phyloP scores from a whole-genome alignment of 2,888 invertebrate genomes.

The Drosophila borborema region DNA sequence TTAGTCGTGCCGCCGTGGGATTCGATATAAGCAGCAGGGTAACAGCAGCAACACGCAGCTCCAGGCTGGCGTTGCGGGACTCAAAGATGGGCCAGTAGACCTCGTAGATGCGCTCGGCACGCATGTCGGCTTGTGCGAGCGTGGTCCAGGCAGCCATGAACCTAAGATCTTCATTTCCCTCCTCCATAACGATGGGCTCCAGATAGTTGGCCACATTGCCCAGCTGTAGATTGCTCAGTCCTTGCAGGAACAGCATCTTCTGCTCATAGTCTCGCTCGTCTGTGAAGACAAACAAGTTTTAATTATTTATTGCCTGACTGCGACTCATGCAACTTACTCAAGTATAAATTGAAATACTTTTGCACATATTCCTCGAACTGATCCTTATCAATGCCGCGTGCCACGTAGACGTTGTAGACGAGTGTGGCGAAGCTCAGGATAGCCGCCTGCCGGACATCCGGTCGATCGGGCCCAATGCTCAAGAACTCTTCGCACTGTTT shows the following conservation, averaged over 20 bases:
- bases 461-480: conserved; percentile 83
- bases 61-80: conserved; percentile 88
- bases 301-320: background rate
- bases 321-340: conserved; percentile 85
- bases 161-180: conserved; percentile 85
- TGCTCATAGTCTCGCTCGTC: conserved; percentile 89
- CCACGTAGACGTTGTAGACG: conserved; percentile 87
- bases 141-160: conserved; percentile 90
- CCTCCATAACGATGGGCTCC: conserved; percentile 87
- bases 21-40: conserved; percentile 88
- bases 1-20: conserved; percentile 88
- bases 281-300: conserved; percentile 65
- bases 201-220: conserved; percentile 86
- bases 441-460: conserved; percentile 88
- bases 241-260: conserved; percentile 90
- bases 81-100: conserved; percentile 89
- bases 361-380: conserved; percentile 90
- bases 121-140: conserved; percentile 86
- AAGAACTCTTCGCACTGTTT: conserved; percentile 87
- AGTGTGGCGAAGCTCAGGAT: conserved; percentile 90
- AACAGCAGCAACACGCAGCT: conserved; percentile 89
- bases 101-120: conserved; percentile 87
- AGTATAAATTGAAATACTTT: conserved; percentile 89
- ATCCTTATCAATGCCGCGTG: conserved; percentile 87
- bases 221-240: conserved; percentile 88